phyloP scores from a whole-genome alignment of 2,113 vertebrate species.

The Dipodomys ordii region DNA sequence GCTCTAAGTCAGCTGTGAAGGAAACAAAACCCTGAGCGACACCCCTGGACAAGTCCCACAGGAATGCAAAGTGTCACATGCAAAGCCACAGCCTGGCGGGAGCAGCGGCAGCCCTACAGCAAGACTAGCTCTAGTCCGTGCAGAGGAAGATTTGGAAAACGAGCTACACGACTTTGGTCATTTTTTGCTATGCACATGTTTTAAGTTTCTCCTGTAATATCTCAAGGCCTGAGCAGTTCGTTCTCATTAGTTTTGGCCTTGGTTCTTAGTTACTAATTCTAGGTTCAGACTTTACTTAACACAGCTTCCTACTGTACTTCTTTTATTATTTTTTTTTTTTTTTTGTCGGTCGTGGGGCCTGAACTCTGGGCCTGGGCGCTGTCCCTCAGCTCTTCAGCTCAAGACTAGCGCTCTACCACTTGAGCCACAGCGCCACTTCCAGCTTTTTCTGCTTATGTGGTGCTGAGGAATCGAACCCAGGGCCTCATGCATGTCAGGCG shows the following conservation, averaged over 20 bases:
- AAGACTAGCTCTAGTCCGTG: not conserved
- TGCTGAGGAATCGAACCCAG: too few species aligned
- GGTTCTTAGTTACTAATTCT: constrained; percentile 5
- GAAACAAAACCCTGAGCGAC: constrained; percentile 24
- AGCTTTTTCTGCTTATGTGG: too few species aligned
- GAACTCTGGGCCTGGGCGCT: too few species aligned
- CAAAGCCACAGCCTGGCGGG: not conserved
- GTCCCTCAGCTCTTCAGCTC: too few species aligned
- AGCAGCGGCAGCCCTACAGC: not conserved
- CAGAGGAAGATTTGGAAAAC: not conserved
- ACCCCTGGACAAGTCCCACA: not conserved
- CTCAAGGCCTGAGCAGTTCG: not conserved
- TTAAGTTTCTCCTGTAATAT: not conserved
- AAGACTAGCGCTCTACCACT: too few species aligned
- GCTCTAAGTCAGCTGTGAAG: not conserved
- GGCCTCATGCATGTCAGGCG: too few species aligned
- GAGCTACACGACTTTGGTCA: not conserved
- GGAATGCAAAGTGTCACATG: not conserved
- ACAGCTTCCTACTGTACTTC: not conserved
- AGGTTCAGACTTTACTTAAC: constrained; percentile 1
- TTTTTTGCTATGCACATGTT: not conserved
- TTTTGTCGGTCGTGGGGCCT: too few species aligned
- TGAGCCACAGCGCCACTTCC: too few species aligned
- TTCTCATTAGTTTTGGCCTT: not conserved
- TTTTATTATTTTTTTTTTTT: not conserved